These are phyloP conservation scores for Lobophora halterata DNA, from an alignment of 2,888 invertebrate species.

Conservation along the genomic window DNA sequence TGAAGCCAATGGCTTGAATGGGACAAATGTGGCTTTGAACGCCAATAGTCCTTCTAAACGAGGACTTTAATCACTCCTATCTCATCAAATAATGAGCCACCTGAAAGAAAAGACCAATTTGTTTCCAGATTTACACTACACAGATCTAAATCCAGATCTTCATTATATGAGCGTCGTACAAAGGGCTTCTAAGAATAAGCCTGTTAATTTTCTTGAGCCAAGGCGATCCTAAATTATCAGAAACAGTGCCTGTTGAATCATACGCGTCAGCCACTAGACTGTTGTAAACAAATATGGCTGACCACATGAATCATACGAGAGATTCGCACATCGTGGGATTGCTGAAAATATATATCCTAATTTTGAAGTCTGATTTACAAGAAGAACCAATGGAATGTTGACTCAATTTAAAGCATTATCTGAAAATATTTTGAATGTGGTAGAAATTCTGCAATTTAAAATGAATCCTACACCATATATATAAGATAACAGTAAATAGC, in stretches of 20 bases:
- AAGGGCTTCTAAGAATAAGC: slow-evolving; percentile 9
- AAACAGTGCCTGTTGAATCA: slow-evolving; percentile 41
- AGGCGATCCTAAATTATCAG: slow-evolving; percentile 21
- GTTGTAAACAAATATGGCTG: slow-evolving; percentile 50
- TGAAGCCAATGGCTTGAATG: slow-evolving; percentile 25
- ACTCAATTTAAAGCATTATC: too few species aligned
- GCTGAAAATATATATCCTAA: slow-evolving; percentile 6
- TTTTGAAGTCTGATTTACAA: slow-evolving; percentile 6
- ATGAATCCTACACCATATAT: too few species aligned
- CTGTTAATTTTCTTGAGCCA: slow-evolving; percentile 17
- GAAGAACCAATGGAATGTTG: slow-evolving; percentile 14
- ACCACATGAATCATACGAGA: slow-evolving; percentile 43
- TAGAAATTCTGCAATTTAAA: too few species aligned
- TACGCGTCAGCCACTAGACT: slow-evolving; percentile 31
- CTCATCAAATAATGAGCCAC: too few species aligned
- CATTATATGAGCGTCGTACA: too few species aligned
- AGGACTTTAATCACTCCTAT: slow-evolving; percentile 3
- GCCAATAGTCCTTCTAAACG: slow-evolving; percentile 11
- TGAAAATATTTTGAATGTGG: too few species aligned
- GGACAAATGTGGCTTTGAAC: slow-evolving; percentile 14
- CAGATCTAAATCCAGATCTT: background rate
- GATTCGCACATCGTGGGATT: slow-evolving; percentile 24
- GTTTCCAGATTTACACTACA: too few species aligned
- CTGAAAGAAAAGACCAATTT: too few species aligned
- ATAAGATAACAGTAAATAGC: too few species aligned